Evolutionary conservation across 2,797 vertebrate species (phyloP).

Genomic region (Pseudotriccus pelzelni): DNA sequence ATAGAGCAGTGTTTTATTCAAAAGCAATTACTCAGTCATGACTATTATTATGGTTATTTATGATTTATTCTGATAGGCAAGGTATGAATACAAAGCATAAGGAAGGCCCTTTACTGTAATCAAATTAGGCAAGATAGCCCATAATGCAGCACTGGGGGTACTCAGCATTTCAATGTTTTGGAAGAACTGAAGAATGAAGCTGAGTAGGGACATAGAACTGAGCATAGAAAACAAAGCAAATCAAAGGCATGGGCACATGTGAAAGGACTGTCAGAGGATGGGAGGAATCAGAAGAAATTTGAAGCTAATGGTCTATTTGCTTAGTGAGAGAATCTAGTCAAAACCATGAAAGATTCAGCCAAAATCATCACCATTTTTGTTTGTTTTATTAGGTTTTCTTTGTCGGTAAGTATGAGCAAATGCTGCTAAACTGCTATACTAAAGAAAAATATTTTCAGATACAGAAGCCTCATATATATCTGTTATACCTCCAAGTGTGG

Average conservation of each 20-base stretch:
- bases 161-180: background rate
- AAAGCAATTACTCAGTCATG: background rate
- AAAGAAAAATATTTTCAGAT: conserved; percentile 37
- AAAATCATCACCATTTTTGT: conserved; percentile 25
- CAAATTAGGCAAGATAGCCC: background rate
- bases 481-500: background rate
- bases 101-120: background rate
- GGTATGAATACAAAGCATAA: background rate
- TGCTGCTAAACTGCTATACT: background rate
- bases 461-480: background rate
- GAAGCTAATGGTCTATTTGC: conserved; percentile 9
- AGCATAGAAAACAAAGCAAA: background rate
- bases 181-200: background rate
- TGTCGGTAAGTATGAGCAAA: conserved; percentile 21
- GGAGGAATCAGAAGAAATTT: conserved; percentile 2
- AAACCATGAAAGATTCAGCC: conserved; percentile 32
- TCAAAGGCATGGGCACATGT: background rate
- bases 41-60: background rate
- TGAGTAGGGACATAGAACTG: background rate
- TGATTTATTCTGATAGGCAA: background rate
- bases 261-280: background rate
- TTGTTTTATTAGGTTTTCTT: conserved; percentile 36
- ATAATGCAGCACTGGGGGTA: background rate
- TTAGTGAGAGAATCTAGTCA: conserved; percentile 33
- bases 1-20: background rate